These are phyloP conservation scores for Ornithorhynchus anatinus DNA, from an alignment of 2,113 vertebrate genomes.

Conservation along the genomic window DNA sequence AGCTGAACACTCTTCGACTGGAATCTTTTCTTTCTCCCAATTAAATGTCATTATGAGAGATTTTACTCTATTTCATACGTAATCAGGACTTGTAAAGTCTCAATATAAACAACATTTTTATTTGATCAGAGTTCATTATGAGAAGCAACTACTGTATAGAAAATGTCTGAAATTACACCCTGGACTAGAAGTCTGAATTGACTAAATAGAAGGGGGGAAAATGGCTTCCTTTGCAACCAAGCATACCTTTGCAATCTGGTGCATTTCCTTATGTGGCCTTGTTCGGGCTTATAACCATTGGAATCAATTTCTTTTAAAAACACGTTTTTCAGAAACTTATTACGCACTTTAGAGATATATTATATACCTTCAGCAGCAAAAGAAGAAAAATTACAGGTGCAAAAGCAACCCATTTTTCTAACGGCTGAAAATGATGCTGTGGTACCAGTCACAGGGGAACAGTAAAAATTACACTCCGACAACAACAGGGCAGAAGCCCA, in stretches of 20 bases:
- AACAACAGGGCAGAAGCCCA: slow-evolving; percentile 85
- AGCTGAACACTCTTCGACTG: slow-evolving; percentile 72
- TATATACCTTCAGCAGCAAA: slow-evolving; percentile 88
- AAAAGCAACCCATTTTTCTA: slow-evolving; percentile 90
- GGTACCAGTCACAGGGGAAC: slow-evolving; percentile 84
- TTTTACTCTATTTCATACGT: slow-evolving; percentile 74
- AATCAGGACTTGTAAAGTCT: slow-evolving; percentile 77
- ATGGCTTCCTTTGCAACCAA: slow-evolving; percentile 66
- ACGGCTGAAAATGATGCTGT: slow-evolving; percentile 82
- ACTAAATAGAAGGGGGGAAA: slow-evolving; percentile 56
- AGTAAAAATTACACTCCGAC: slow-evolving; percentile 86
- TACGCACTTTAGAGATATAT: slow-evolving; percentile 93
- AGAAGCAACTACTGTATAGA: slow-evolving; percentile 70
- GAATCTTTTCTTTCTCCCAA: slow-evolving; percentile 77
- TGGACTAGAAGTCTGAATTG: slow-evolving; percentile 68
- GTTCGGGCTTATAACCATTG: slow-evolving; percentile 80
- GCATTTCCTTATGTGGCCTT: slow-evolving; percentile 73
- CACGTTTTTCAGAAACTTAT: slow-evolving; percentile 89
- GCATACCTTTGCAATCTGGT: slow-evolving; percentile 74
- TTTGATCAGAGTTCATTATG: slow-evolving; percentile 77
- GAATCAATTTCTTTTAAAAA: slow-evolving; percentile 97
- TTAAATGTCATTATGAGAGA: slow-evolving; percentile 79
- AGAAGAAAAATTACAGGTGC: slow-evolving; percentile 89
- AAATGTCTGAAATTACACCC: slow-evolving; percentile 69
- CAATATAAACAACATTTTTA: slow-evolving; percentile 77